Percentiles rank a stretch among this genome's conserved stretches.
These are phyloP conservation scores for Leptobrachium ailaonicum DNA, from an alignment of 2,113 vertebrate genomes.

Conservation along the genomic window DNA sequence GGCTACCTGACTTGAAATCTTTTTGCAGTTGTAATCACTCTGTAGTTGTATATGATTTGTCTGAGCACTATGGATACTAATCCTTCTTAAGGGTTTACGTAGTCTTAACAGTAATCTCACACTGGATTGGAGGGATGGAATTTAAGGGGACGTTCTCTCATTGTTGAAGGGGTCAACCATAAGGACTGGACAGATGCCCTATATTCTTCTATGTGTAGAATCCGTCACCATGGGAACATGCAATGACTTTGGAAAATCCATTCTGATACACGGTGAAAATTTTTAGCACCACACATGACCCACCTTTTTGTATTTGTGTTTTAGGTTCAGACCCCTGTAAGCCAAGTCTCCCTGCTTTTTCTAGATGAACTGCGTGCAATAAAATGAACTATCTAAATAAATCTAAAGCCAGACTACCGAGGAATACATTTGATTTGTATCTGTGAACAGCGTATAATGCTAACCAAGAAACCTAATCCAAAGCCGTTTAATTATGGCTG, in stretches of 20 bases:
- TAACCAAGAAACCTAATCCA: no score
- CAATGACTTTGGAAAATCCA: conserved; percentile 16
- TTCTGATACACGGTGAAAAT: background rate
- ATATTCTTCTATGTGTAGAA: background rate
- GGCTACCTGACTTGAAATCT: background rate
- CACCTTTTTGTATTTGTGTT: background rate
- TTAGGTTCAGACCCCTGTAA: no score
- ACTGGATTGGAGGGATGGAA: conserved; percentile 56
- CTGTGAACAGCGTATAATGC: no score
- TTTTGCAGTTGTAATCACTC: conserved; percentile 53
- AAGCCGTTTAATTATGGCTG: no score
- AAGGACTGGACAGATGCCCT: conserved; percentile 47
- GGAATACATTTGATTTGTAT: no score
- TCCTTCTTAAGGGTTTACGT: conserved; percentile 60
- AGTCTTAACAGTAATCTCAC: conserved; percentile 59
- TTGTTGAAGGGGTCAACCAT: conserved; percentile 45
- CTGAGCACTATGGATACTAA: conserved; percentile 54
- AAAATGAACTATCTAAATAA: no score
- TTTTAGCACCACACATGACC: conserved; percentile 3
- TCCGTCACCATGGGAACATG: conserved; percentile 16
- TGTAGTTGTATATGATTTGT: conserved; percentile 59
- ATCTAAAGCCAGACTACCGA: no score
- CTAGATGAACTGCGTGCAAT: no score
- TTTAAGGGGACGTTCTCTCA: conserved; percentile 51
- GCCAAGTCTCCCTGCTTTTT: no score